These are phyloP conservation scores for Ceratoteleas bidentatus DNA, from an alignment of 1,140 invertebrate genomes.

Conservation along the genomic window DNA sequence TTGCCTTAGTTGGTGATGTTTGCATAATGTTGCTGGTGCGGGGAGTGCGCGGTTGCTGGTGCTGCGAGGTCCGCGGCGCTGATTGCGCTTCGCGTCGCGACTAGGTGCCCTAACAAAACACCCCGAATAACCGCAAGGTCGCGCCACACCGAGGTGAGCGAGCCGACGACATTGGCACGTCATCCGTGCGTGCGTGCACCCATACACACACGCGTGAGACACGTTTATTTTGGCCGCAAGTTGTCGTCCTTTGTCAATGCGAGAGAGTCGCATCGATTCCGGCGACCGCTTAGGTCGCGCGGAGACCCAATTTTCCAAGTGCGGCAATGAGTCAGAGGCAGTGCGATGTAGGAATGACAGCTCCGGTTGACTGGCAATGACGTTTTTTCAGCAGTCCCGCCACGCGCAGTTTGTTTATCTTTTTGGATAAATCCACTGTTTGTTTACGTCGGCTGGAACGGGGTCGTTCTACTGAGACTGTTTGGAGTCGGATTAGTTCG, in stretches of 20 bases:
- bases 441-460: no score
- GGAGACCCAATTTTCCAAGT: no score
- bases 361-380: no score
- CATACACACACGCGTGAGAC: slow-evolving; percentile 4
- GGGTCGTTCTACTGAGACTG: no score
- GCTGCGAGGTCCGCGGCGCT: slow-evolving; percentile 62
- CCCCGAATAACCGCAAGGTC: slow-evolving; percentile 48
- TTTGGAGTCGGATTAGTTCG: no score
- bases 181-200: slow-evolving; percentile 13
- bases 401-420: no score
- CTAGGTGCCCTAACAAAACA: slow-evolving; percentile 13
- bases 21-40: slow-evolving; percentile 68
- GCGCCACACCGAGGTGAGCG: slow-evolving; percentile 54
- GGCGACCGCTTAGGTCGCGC: no score
- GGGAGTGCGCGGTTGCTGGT: slow-evolving; percentile 72
- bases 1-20: slow-evolving; percentile 76
- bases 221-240: slow-evolving; percentile 62
- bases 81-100: slow-evolving; percentile 21
- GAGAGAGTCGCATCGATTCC: slow-evolving; percentile 3
- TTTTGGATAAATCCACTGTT: no score
- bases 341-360: no score
- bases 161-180: slow-evolving; percentile 54
- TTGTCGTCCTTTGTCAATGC: slow-evolving; percentile 42
- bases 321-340: no score
- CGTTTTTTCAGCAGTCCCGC: no score